These are phyloP conservation scores for Lithobates sylvaticus DNA, from an alignment of 2,797 vertebrate genomes.

Conservation along the genomic window DNA sequence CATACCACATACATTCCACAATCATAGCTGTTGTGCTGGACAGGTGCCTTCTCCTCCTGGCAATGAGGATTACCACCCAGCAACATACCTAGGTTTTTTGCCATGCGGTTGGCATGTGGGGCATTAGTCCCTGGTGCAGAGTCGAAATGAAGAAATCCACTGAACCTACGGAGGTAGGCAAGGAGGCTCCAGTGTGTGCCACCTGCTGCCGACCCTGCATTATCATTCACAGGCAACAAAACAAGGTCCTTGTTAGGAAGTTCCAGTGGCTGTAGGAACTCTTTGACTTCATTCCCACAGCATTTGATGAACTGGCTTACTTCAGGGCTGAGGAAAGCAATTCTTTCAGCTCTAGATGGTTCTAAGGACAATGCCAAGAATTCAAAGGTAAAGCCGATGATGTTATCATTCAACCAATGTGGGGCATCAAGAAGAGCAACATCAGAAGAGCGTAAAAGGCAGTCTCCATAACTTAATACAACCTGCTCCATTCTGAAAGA, in stretches of 20 bases:
- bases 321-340: constrained; percentile 92
- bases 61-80: constrained; percentile 80
- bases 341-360: constrained; percentile 74
- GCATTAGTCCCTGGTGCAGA: constrained; percentile 90
- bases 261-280: constrained; percentile 90
- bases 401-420: constrained; percentile 93
- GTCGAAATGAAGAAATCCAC: constrained; percentile 93
- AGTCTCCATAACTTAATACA: constrained; percentile 95
- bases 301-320: constrained; percentile 98
- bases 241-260: constrained; percentile 84
- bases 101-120: constrained; percentile 86
- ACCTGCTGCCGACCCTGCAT: constrained; percentile 89
- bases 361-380: constrained; percentile 87
- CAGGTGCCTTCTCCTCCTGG: constrained; percentile 87
- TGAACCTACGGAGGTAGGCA: constrained; percentile 83
- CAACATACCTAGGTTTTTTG: constrained; percentile 86
- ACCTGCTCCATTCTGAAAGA: constrained; percentile 88
- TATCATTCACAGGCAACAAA: constrained; percentile 94
- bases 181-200: constrained; percentile 97
- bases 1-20: constrained; percentile 99
- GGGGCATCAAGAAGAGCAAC: constrained; percentile 90
- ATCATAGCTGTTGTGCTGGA: constrained; percentile 97
- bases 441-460: constrained; percentile 90
- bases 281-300: constrained; percentile 84
- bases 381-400: constrained; percentile 96